Conservation (phyloP, 2,113 vertebrate genomes). For the Dasyornis broadbenti region DNA sequence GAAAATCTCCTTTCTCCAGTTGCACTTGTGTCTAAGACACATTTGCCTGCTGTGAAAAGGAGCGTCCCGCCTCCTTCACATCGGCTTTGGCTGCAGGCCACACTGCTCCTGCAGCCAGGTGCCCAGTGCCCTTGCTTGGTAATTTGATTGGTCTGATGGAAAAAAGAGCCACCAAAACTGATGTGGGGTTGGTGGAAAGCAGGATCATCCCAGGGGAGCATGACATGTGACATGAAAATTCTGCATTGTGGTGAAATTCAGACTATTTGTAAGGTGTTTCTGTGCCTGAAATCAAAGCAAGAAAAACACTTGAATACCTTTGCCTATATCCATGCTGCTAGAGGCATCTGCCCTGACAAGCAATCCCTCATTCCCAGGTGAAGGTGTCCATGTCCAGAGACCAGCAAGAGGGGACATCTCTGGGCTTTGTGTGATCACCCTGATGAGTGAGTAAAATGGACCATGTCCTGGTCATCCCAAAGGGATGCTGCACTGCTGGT, state of each 20-base stretch:
- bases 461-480: not conserved
- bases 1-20: not conserved
- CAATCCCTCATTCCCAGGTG: not conserved
- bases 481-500: not conserved
- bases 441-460: not conserved
- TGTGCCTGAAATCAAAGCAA: not conserved
- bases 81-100: not conserved
- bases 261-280: not conserved
- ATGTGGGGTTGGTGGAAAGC: not conserved
- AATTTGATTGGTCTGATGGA: not conserved
- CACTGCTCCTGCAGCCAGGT: not conserved
- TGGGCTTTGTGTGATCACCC: not conserved
- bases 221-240: not conserved
- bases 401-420: not conserved
- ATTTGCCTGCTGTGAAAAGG: not conserved
- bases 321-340: not conserved
- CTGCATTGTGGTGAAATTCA: not conserved
- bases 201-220: not conserved
- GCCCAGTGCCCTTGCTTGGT: not conserved
- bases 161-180: not conserved
- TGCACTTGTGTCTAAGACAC: not conserved
- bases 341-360: not conserved
- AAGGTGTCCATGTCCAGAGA: not conserved
- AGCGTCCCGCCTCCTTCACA: not conserved
- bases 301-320: not conserved